Conservation (phyloP, 2,797 vertebrate species). For the Pangasius sanitwongsei region DNA sequence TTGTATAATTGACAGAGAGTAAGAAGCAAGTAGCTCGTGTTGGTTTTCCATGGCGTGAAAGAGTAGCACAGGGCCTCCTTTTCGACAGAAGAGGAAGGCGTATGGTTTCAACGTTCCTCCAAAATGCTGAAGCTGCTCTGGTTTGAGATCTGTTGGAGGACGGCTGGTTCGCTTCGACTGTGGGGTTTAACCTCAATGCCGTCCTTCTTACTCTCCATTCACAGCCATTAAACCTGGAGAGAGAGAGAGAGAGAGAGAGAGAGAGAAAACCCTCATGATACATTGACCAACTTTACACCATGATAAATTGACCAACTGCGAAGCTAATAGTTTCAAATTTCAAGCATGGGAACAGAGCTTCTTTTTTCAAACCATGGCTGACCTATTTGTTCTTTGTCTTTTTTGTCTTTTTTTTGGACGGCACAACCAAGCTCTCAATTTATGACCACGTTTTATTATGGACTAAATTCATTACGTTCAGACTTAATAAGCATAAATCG, state of each 20-base stretch:
- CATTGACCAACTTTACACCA: conserved; percentile 12
- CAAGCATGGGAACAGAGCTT: not conserved
- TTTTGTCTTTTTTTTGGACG: not conserved
- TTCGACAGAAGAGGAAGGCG: conserved; percentile 68
- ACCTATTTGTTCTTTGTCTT: not conserved
- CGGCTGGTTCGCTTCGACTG: conserved; percentile 47
- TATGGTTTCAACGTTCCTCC: conserved; percentile 83
- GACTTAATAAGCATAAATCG: conserved; percentile 51
- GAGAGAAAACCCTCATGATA: not conserved
- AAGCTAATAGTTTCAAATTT: conserved; percentile 16
- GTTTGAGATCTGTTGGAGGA: conserved; percentile 67
- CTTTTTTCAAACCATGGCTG: not conserved
- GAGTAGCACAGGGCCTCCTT: conserved; percentile 63
- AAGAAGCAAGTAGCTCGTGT: conserved; percentile 29
- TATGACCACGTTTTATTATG: conserved; percentile 13
- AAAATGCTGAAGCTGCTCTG: conserved; percentile 74
- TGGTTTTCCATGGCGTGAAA: conserved; percentile 62
- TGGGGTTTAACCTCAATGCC: conserved; percentile 37
- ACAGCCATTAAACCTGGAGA: not conserved
- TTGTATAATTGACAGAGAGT: not conserved
- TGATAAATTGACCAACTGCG: conserved; percentile 47
- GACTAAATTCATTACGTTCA: conserved; percentile 52
- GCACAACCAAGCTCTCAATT: conserved; percentile 19
- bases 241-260: not conserved
- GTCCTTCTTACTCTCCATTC: not conserved